Base-by-base conservation (phyloP, 2,113 vertebrate genomes). In the Nycticryphes semicollaris region DNA sequence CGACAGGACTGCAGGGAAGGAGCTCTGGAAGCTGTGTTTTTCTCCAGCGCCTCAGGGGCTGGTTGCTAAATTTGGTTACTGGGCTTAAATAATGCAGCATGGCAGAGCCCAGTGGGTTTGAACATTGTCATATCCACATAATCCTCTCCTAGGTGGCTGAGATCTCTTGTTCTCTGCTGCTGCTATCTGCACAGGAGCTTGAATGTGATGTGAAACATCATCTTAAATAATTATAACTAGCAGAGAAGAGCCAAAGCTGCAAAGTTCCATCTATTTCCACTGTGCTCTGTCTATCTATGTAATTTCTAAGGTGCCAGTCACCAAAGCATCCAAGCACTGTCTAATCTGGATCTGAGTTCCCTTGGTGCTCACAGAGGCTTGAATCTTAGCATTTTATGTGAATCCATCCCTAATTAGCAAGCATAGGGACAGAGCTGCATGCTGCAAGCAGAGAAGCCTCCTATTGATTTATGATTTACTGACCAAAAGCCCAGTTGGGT, bases 21-120 rank as follows among this genome's bases (percentile, higher is more conserved):
- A 90, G 86, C 90, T 96, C 89, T 96, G 88, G 91, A 95, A 97
- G 81, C 96, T 62, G 78, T 92, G 79, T 91, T 96, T 96, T 92
- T 80, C 89, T 94, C 82, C 63, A 93, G 70, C 0, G 80, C 96
- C 96, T 97, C 74, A 88, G 89, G 96, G 95, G 92, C 60, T 96
- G 84, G 77, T 96, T 97, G 91, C 96, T 97, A 97, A 97, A 96
- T 97, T 96, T 96, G 92, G 93, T 97, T 96, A 96, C 91, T 92
- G 87, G 93, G 94, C 93, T 97, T 97, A 97, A 97, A 97, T 97
- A 97, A 97, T 97, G 94, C 82, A 97, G 96, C 21, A 16, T 95
- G 96, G 95, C 94, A 96, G 96, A 94, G 89, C 95, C 96, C 97
- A 97, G 84, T 97, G 96, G 94, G 94, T 94, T 97, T 96, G 94